These are phyloP conservation scores for Sipha maydis DNA, from an alignment of 2,888 invertebrate species.

Conservation along the genomic window DNA sequence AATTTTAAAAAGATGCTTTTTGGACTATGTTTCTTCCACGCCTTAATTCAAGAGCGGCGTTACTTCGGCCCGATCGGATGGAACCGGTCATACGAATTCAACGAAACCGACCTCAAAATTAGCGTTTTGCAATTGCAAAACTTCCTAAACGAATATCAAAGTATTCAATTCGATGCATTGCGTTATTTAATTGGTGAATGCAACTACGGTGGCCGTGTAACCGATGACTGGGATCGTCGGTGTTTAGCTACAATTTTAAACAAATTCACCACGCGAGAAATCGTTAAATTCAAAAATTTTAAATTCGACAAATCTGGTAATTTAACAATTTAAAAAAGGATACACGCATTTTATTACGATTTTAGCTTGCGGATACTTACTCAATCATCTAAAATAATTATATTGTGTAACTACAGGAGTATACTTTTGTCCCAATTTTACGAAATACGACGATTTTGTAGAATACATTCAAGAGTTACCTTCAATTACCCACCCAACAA, in stretches of 20 bases:
- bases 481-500: slow-evolving; percentile 82
- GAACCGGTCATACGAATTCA: slow-evolving; percentile 87
- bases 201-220: slow-evolving; percentile 94
- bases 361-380: too few species aligned
- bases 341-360: too few species aligned
- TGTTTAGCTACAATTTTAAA: slow-evolving; percentile 73
- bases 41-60: slow-evolving; percentile 81
- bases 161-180: slow-evolving; percentile 88
- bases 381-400: neutral
- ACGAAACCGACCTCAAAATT: slow-evolving; percentile 82
- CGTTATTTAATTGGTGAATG: slow-evolving; percentile 90
- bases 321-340: too few species aligned
- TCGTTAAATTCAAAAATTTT: slow-evolving; percentile 43
- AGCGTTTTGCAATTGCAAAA: slow-evolving; percentile 81
- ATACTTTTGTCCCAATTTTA: slow-evolving; percentile 42
- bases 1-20: slow-evolving; percentile 84
- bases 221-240: slow-evolving; percentile 91
- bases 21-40: slow-evolving; percentile 86
- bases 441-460: slow-evolving; percentile 19
- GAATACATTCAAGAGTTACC: slow-evolving; percentile 70
- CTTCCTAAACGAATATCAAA: slow-evolving; percentile 83
- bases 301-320: slow-evolving; percentile 44
- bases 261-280: slow-evolving; percentile 21
- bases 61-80: slow-evolving; percentile 87
- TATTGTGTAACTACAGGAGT: slow-evolving; percentile 15